These are phyloP conservation scores for Sipha maydis DNA, from an alignment of 2,888 invertebrate species.

Conservation along the genomic window DNA sequence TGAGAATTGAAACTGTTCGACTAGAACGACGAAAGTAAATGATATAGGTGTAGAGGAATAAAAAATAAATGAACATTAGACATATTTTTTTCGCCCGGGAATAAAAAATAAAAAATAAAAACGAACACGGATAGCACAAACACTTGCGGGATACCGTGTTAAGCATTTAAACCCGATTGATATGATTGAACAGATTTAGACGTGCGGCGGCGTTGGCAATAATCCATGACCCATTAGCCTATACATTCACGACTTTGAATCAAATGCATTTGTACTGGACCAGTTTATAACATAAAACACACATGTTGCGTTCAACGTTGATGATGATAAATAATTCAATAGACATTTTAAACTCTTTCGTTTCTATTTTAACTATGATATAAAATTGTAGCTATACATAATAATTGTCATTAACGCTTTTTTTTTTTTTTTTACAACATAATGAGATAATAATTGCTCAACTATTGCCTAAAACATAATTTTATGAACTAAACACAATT, in stretches of 20 bases:
- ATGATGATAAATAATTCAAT: not conserved
- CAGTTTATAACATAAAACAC: not conserved
- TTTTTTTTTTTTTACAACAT: too few species aligned
- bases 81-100: not conserved
- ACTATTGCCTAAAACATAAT: too few species aligned
- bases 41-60: not conserved
- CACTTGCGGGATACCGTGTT: not conserved
- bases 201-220: not conserved
- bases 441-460: too few species aligned
- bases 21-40: not conserved
- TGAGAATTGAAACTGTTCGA: not conserved
- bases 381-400: too few species aligned
- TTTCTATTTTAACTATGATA: not conserved
- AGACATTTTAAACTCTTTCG: not conserved
- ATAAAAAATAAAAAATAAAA: not conserved
- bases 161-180: not conserved
- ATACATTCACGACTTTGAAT: not conserved
- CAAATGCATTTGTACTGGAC: not conserved
- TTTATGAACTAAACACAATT: too few species aligned
- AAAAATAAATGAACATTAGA: not conserved
- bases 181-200: not conserved
- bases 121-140: not conserved
- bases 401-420: too few species aligned
- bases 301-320: not conserved
- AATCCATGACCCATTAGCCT: conserved; percentile 28